Percentiles rank a stretch among this genome's conserved stretches.
Evolutionary conservation across 2,113 vertebrate genomes (phyloP).

Genomic region (Motacilla alba): DNA sequence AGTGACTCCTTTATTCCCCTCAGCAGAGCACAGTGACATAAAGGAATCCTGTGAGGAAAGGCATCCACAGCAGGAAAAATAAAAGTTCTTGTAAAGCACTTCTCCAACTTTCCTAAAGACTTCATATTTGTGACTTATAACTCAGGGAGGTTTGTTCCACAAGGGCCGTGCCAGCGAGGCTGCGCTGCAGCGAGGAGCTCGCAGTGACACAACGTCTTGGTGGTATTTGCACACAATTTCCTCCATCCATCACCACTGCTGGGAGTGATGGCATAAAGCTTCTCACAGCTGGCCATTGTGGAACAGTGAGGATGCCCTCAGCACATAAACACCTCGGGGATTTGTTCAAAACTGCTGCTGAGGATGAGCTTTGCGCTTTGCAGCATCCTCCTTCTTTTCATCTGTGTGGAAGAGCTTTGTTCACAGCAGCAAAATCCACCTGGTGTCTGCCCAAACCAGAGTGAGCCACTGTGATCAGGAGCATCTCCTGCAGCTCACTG

Average conservation of each 20-base stretch:
- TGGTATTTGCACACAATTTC: conserved; percentile 37
- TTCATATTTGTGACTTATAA: conserved; percentile 39
- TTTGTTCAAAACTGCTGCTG: neutral
- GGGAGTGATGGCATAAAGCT: conserved; percentile 11
- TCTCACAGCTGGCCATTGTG: neutral
- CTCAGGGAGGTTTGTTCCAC: conserved; percentile 23
- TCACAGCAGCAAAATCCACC: neutral
- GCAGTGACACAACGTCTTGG: neutral
- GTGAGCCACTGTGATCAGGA: accelerated
- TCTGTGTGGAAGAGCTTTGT: neutral
- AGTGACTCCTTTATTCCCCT: conserved; percentile 45
- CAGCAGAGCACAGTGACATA: conserved; percentile 53
- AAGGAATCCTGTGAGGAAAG: conserved; percentile 54
- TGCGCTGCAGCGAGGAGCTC: neutral
- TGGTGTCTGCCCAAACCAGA: neutral
- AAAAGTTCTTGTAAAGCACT: conserved; percentile 51
- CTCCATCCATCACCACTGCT: conserved; percentile 13
- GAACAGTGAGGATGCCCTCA: neutral
- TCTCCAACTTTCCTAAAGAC: conserved; percentile 62
- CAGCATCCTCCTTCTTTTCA: neutral
- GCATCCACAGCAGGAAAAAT: conserved; percentile 59
- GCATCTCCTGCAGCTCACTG: neutral
- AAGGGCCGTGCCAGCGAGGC: neutral
- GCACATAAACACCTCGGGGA: neutral
- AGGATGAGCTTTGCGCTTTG: neutral